phyloP scores from a whole-genome alignment of 37 sponge, comb jelly and placozoan genomes.

The Theonella swinhoei region DNA sequence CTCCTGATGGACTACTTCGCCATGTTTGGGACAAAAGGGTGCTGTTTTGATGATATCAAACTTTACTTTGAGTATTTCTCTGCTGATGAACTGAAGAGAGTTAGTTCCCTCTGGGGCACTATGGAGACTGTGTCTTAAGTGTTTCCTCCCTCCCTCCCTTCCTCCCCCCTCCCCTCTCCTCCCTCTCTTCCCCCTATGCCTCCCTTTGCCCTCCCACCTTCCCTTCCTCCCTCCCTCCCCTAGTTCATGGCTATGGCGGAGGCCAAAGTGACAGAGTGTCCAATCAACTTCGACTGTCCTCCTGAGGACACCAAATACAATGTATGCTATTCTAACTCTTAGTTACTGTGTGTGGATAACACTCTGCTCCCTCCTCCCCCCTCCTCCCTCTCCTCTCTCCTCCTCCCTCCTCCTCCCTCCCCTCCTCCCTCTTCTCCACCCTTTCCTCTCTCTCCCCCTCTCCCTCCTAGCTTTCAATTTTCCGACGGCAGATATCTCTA shows the following conservation, averaged over 20 bases:
- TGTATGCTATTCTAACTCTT: conserved; percentile 36
- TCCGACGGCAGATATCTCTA: conserved; percentile 37
- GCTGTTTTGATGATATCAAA: conserved; percentile 79
- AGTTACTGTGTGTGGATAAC: no score
- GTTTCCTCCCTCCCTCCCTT: not conserved
- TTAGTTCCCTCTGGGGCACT: not conserved
- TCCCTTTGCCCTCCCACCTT: not conserved
- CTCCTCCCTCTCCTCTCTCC: not conserved
- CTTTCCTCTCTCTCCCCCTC: not conserved
- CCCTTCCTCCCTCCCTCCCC: not conserved
- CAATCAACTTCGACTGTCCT: conserved; percentile 52
- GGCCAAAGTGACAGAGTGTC: conserved; percentile 1
- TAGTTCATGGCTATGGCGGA: conserved; percentile 26
- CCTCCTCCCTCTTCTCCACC: not conserved
- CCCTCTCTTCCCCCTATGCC: not conserved
- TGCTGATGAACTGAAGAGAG: conserved; percentile 22
- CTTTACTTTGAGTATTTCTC: conserved; percentile 34
- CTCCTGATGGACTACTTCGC: conserved; percentile 68
- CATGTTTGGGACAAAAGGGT: conserved; percentile 69
- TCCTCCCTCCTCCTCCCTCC: not conserved
- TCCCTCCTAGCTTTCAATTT: conserved; percentile 15
- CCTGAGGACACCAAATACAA: conserved; percentile 36
- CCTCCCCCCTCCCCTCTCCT: not conserved
- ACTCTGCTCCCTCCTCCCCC: no score
- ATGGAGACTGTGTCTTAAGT: no score